These are phyloP conservation scores for Micronisus gabar DNA, from an alignment of 2,113 vertebrate genomes.

Conservation along the genomic window DNA sequence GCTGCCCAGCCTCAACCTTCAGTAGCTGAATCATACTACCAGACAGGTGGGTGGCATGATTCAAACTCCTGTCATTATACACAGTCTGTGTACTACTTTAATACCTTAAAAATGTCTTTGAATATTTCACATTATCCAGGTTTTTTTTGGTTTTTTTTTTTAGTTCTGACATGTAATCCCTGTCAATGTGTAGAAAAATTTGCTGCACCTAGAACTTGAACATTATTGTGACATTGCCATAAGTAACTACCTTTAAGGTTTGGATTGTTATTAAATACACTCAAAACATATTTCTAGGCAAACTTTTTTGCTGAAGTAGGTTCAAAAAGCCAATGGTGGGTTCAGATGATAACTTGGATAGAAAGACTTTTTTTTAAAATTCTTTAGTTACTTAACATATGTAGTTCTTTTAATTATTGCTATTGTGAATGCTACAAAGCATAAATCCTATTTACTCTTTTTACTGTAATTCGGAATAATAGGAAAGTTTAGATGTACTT, in stretches of 20 bases:
- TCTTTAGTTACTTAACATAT: neutral
- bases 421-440: neutral
- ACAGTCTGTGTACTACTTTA: neutral
- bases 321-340: neutral
- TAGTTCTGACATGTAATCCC: neutral
- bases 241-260: neutral
- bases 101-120: neutral
- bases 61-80: neutral
- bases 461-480: neutral
- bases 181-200: neutral
- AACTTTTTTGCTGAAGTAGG: neutral
- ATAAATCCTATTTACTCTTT: neutral
- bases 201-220: neutral
- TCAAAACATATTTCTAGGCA: neutral
- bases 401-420: neutral
- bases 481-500: neutral
- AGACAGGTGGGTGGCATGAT: constrained; percentile 79
- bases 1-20: constrained; percentile 87
- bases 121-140: neutral
- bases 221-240: neutral
- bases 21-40: constrained; percentile 93
- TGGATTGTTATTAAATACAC: neutral
- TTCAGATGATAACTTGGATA: neutral
- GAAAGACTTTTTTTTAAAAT: neutral
- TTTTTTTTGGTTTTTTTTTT: neutral